Evolutionary conservation across 2,888 invertebrate species (phyloP).

Genomic region (Spilarctia lutea): DNA sequence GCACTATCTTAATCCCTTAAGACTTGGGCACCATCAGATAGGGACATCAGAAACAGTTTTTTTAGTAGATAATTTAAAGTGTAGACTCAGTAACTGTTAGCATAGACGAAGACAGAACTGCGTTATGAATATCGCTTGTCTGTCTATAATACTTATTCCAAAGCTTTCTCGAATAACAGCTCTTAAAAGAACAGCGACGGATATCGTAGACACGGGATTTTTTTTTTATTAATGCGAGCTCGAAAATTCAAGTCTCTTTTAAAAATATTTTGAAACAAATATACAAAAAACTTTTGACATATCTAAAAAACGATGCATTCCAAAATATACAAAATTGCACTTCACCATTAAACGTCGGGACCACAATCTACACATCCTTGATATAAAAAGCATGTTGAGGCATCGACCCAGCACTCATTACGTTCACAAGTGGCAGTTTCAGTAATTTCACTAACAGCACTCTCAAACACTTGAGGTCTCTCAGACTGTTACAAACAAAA

Average conservation of each 20-base stretch:
- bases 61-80: neutral
- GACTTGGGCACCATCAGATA: constrained; percentile 44
- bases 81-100: neutral
- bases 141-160: neutral
- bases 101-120: neutral
- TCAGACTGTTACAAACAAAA: constrained; percentile 34
- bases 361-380: constrained; percentile 8
- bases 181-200: neutral
- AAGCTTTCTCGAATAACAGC: neutral
- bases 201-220: neutral
- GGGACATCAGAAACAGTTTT: constrained; percentile 34
- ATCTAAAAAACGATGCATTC: neutral
- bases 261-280: neutral
- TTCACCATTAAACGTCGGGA: constrained; percentile 15
- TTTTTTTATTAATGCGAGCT: too few species aligned
- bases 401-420: constrained; percentile 50
- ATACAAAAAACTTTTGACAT: neutral
- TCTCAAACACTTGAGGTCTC: constrained; percentile 46
- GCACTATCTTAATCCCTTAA: constrained; percentile 69
- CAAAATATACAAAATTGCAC: neutral
- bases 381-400: constrained; percentile 45
- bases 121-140: neutral
- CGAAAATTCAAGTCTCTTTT: too few species aligned
- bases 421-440: constrained; percentile 64
- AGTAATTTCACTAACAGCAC: constrained; percentile 58